These are phyloP conservation scores for Trochalopteron elliotii DNA, from an alignment of 2,113 vertebrate genomes.

Conservation along the genomic window DNA sequence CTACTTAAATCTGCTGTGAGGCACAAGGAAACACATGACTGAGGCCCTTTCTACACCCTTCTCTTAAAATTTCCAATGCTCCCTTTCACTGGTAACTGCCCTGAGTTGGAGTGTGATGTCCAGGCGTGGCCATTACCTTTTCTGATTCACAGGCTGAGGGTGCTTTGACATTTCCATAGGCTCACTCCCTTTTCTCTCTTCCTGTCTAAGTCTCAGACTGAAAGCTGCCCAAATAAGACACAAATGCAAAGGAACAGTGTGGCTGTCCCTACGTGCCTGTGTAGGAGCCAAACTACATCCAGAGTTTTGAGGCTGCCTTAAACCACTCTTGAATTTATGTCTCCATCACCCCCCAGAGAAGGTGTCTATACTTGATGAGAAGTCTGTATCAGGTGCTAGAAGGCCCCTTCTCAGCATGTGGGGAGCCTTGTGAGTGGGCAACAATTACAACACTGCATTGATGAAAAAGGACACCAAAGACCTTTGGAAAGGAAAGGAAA, in stretches of 20 bases:
- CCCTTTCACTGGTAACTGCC: background rate
- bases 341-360: background rate
- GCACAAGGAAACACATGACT: background rate
- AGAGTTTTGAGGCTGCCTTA: background rate
- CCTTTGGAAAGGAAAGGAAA: background rate
- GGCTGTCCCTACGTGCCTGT: background rate
- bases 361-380: background rate
- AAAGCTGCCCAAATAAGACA: background rate
- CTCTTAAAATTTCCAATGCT: background rate
- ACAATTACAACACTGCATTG: background rate
- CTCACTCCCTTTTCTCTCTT: background rate
- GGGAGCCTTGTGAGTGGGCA: background rate
- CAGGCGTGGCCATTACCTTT: background rate
- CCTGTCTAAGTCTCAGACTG: background rate
- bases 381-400: background rate
- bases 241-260: background rate
- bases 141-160: background rate
- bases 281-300: background rate
- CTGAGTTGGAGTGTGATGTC: background rate
- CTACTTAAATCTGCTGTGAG: background rate
- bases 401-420: accelerated
- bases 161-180: background rate
- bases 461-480: background rate
- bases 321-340: background rate
- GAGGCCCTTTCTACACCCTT: background rate